These are phyloP conservation scores for Aquatica leii DNA, from an alignment of 2,888 invertebrate species.

Conservation along the genomic window DNA sequence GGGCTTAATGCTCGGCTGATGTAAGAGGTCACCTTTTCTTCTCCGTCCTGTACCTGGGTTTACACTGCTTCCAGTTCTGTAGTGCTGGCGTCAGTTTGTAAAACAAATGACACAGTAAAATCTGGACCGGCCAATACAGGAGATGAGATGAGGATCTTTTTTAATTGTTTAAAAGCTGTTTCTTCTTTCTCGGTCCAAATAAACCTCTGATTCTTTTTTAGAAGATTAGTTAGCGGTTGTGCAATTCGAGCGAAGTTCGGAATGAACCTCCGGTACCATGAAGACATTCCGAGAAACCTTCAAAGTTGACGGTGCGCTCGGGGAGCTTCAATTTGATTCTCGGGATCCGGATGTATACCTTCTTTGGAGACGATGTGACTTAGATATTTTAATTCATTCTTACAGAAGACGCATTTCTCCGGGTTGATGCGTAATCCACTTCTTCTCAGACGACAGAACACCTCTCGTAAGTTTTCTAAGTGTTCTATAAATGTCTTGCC, in stretches of 20 bases:
- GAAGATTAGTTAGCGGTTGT: background rate
- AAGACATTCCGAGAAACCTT: background rate
- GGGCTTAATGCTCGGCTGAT: background rate
- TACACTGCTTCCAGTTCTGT: background rate
- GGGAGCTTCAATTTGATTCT: background rate
- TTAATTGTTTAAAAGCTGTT: background rate
- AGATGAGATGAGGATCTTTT: background rate
- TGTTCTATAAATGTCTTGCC: conserved; percentile 2
- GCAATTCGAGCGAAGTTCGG: too few relatives aligned
- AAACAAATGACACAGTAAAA: background rate
- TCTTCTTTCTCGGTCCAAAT: background rate
- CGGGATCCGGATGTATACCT: background rate
- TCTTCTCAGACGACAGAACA: background rate
- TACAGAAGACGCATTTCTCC: background rate
- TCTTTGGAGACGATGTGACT: background rate
- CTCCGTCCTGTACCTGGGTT: background rate
- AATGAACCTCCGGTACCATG: background rate
- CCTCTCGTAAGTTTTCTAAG: background rate
- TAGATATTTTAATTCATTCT: background rate
- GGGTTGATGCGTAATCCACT: background rate
- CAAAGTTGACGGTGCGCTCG: background rate
- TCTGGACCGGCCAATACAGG: background rate
- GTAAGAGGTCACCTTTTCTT: background rate
- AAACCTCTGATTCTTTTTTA: too few relatives aligned
- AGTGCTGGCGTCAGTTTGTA: background rate